Evolutionary conservation across 2,113 vertebrate genomes (phyloP).

Genomic region (Dicrurus megarhynchus): DNA sequence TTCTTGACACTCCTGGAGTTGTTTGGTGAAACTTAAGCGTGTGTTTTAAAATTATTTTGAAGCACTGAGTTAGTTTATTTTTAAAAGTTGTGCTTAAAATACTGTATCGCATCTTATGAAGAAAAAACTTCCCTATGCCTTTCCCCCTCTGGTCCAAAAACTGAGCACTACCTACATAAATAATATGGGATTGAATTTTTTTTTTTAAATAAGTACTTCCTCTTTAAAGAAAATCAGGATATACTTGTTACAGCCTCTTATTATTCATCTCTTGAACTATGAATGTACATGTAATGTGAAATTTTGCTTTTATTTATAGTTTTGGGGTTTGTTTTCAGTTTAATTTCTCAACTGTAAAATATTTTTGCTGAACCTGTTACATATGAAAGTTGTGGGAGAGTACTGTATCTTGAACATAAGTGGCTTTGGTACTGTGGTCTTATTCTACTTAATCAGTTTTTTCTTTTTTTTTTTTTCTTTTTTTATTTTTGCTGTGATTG

Average conservation of each 20-base stretch:
- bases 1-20: conserved; percentile 40
- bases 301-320: conserved; percentile 69
- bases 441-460: conserved; percentile 62
- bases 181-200: background rate
- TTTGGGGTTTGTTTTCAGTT: conserved; percentile 41
- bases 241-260: conserved; percentile 44
- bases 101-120: conserved; percentile 43
- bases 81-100: conserved; percentile 32
- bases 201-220: conserved; percentile 1
- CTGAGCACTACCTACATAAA: conserved; percentile 59
- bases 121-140: conserved; percentile 4
- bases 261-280: conserved; percentile 64
- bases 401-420: conserved; percentile 60
- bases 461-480: background rate
- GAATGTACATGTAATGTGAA: conserved; percentile 73
- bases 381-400: conserved; percentile 63
- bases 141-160: conserved; percentile 23
- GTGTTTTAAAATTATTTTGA: background rate
- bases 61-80: conserved; percentile 54
- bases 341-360: conserved; percentile 63
- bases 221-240: conserved; percentile 30
- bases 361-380: conserved; percentile 69
- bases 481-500: conserved; percentile 51
- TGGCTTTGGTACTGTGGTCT: conserved; percentile 72
- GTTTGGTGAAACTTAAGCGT: background rate